Evolutionary conservation across 1,140 invertebrate genomes (phyloP).

Genomic region (Rhizoglyphus robini): DNA sequence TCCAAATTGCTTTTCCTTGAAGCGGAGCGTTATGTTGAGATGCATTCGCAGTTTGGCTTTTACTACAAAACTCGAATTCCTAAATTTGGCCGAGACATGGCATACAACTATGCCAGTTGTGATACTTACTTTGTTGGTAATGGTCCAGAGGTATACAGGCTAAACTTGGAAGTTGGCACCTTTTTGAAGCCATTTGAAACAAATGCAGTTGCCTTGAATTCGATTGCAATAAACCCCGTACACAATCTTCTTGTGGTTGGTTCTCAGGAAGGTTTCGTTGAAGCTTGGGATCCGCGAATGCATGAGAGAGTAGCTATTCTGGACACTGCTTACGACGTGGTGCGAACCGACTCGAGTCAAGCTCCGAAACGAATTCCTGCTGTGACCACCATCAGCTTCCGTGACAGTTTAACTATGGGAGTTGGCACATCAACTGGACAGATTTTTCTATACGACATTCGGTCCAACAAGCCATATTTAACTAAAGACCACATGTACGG

Average conservation of each 20-base stretch:
- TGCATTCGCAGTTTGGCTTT: constrained; percentile 79
- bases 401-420: constrained; percentile 66
- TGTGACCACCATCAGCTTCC: constrained; percentile 62
- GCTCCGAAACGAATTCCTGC: constrained; percentile 52
- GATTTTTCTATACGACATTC: constrained; percentile 81
- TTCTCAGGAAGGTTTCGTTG: constrained; percentile 77
- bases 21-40: constrained; percentile 69
- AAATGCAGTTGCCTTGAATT: constrained; percentile 61
- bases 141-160: constrained; percentile 79
- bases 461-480: constrained; percentile 70
- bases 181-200: constrained; percentile 72
- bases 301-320: constrained; percentile 58
- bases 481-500: constrained; percentile 92
- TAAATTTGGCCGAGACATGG: constrained; percentile 83
- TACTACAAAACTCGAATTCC: constrained; percentile 85
- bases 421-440: constrained; percentile 83
- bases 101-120: constrained; percentile 75
- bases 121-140: constrained; percentile 82
- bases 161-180: constrained; percentile 88
- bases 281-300: constrained; percentile 85
- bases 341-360: constrained; percentile 41
- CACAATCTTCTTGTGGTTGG: constrained; percentile 78
- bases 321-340: constrained; percentile 65
- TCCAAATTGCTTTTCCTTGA: constrained; percentile 53
- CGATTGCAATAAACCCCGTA: constrained; percentile 68